Evolutionary conservation across 1,140 invertebrate species (phyloP).

Genomic region (Conus betulinus): DNA sequence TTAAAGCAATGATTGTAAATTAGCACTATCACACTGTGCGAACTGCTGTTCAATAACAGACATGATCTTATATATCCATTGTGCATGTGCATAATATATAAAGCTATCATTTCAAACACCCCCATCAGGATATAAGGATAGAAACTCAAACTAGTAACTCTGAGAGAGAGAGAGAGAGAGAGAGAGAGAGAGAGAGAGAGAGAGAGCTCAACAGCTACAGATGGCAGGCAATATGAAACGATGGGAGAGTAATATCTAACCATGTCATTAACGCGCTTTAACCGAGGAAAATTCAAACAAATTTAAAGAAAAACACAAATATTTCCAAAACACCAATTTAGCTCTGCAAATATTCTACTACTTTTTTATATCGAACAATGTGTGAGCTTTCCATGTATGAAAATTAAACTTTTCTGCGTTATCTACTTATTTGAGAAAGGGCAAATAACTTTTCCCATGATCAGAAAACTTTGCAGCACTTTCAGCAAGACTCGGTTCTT

Average conservation of each 20-base stretch:
- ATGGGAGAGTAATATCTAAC: not conserved
- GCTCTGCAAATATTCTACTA: not conserved
- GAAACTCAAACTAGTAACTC: not conserved
- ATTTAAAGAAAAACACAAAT: too few relatives aligned
- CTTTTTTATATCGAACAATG: too few relatives aligned
- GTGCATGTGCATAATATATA: too few relatives aligned
- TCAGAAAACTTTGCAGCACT: not conserved
- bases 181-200: not conserved
- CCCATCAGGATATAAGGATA: not conserved
- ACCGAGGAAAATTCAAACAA: not conserved
- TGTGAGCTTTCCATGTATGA: too few relatives aligned
- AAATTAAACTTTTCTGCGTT: too few relatives aligned
- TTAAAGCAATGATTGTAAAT: too few relatives aligned
- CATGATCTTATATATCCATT: too few relatives aligned
- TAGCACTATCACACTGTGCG: too few relatives aligned
- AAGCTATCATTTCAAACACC: too few relatives aligned
- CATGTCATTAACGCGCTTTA: not conserved
- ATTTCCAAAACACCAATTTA: not conserved
- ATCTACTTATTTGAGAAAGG: not conserved
- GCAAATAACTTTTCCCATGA: not conserved
- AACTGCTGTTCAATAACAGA: too few relatives aligned
- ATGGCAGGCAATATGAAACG: not conserved
- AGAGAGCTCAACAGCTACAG: too few relatives aligned
- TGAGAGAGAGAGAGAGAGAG: not conserved
- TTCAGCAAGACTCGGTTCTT: not conserved